Evolutionary conservation across 2,888 invertebrate genomes (phyloP).

Genomic region (Nomada ferruginata): DNA sequence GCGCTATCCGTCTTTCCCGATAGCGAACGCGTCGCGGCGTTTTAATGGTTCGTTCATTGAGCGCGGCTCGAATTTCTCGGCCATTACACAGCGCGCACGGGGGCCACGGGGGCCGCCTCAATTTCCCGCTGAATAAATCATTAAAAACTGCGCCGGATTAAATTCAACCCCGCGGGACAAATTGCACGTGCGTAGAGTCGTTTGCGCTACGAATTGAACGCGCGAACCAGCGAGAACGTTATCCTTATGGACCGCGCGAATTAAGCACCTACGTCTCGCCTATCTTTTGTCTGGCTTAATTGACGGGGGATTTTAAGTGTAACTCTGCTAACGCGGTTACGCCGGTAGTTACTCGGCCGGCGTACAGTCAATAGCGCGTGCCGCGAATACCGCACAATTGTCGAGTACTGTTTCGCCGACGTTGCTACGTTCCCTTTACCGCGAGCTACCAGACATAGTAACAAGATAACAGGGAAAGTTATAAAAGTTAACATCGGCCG

Average conservation of each 20-base stretch:
- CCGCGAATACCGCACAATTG: constrained; percentile 9
- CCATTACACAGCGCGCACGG: constrained; percentile 32
- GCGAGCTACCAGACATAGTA: neutral
- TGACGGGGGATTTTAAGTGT: constrained; percentile 21
- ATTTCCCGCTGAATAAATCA: constrained; percentile 55
- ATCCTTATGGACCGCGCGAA: constrained; percentile 14
- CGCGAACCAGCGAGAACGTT: neutral
- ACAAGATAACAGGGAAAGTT: constrained; percentile 10
- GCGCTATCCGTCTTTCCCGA: constrained; percentile 36
- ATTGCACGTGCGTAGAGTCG: constrained; percentile 28
- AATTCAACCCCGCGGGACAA: constrained; percentile 21
- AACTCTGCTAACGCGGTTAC: constrained; percentile 12
- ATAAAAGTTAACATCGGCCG: neutral
- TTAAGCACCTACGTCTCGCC: constrained; percentile 8
- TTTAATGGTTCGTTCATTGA: constrained; percentile 45
- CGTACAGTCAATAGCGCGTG: constrained; percentile 15
- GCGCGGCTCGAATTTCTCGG: constrained; percentile 40
- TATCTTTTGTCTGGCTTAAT: constrained; percentile 8
- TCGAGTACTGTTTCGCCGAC: neutral
- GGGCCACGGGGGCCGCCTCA: constrained; percentile 26
- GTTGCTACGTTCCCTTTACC: neutral
- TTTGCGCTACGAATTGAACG: constrained; percentile 3
- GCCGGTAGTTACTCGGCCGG: neutral
- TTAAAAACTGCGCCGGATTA: constrained; percentile 47
- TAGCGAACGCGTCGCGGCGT: constrained; percentile 5